A percentile compares a stretch with the other conserved stretches of the same genome.
These are phyloP conservation scores for Tachina lurida DNA, from an alignment of 2,888 invertebrate genomes.

Conservation along the genomic window DNA sequence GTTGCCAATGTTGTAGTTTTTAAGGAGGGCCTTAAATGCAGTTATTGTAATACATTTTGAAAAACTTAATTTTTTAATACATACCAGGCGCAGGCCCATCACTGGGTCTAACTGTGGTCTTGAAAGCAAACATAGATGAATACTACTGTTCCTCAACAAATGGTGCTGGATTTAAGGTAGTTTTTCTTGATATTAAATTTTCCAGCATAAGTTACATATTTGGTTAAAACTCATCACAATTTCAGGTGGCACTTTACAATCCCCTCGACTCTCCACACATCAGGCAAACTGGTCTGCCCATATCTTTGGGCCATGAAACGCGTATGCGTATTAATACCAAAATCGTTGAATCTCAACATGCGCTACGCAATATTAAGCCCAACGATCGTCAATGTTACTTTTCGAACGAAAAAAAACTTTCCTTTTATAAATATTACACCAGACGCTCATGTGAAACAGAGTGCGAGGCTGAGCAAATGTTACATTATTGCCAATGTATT, in stretches of 20 bases:
- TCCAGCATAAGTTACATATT: neutral
- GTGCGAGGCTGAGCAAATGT: slow-evolving; percentile 83
- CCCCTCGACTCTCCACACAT: slow-evolving; percentile 91
- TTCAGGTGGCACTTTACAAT: slow-evolving; percentile 84
- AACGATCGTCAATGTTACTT: slow-evolving; percentile 88
- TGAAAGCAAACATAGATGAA: slow-evolving; percentile 88
- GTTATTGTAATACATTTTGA: too few species aligned
- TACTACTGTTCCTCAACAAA: slow-evolving; percentile 92
- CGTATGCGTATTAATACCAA: slow-evolving; percentile 86
- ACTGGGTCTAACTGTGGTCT: slow-evolving; percentile 87
- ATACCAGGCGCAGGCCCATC: slow-evolving; percentile 85
- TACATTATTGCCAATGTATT: slow-evolving; percentile 76
- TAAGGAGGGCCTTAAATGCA: too few species aligned
- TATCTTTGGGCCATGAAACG: slow-evolving; percentile 88
- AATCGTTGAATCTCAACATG: slow-evolving; percentile 86
- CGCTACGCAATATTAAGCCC: slow-evolving; percentile 85
- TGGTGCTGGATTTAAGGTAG: slow-evolving; percentile 83
- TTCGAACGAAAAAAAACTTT: slow-evolving; percentile 87
- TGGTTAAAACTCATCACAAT: neutral
- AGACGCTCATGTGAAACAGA: slow-evolving; percentile 84
- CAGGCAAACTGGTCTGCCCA: slow-evolving; percentile 87
- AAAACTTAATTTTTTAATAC: neutral
- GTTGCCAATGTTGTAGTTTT: too few species aligned
- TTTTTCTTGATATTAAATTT: neutral
- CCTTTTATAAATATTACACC: slow-evolving; percentile 84